These are phyloP conservation scores for Phortica variegata DNA, from an alignment of 1,140 invertebrate species.

Conservation along the genomic window DNA sequence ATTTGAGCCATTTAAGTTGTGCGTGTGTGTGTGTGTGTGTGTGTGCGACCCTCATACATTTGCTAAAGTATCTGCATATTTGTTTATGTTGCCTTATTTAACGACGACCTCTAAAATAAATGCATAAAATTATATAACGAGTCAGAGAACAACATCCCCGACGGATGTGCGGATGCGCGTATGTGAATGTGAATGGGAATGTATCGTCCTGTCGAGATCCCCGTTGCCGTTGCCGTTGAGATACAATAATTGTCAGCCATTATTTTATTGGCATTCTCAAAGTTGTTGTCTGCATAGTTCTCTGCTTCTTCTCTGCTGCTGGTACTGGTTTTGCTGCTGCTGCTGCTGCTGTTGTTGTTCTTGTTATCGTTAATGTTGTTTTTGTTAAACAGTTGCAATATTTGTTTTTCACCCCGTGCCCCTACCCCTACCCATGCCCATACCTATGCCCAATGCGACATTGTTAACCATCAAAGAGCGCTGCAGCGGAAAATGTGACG, in stretches of 20 bases:
- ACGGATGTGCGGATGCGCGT: neutral
- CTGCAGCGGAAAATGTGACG: conserved; percentile 17
- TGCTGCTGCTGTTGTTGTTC: too few relatives aligned
- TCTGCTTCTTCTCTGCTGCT: too few relatives aligned
- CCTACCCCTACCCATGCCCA: neutral
- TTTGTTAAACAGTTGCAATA: conserved; percentile 1
- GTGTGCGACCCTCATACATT: too few relatives aligned
- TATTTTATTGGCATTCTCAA: conserved; percentile 37
- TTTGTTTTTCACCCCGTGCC: conserved; percentile 14
- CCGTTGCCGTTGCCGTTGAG: neutral
- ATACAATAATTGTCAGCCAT: conserved; percentile 42
- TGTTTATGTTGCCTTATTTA: too few relatives aligned
- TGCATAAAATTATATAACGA: neutral
- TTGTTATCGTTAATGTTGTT: too few relatives aligned
- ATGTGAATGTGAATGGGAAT: neutral
- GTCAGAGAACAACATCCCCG: neutral
- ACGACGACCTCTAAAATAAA: too few relatives aligned
- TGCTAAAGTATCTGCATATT: conserved; percentile 1
- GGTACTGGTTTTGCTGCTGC: too few relatives aligned
- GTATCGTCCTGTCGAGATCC: too few relatives aligned
- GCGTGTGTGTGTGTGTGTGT: too few relatives aligned
- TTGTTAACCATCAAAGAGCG: too few relatives aligned
- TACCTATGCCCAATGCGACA: too few relatives aligned
- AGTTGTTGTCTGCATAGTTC: conserved; percentile 28
- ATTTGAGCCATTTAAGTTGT: too few relatives aligned